phyloP scores from a whole-genome alignment of 2,888 invertebrate species.

The Hyles lineata region DNA sequence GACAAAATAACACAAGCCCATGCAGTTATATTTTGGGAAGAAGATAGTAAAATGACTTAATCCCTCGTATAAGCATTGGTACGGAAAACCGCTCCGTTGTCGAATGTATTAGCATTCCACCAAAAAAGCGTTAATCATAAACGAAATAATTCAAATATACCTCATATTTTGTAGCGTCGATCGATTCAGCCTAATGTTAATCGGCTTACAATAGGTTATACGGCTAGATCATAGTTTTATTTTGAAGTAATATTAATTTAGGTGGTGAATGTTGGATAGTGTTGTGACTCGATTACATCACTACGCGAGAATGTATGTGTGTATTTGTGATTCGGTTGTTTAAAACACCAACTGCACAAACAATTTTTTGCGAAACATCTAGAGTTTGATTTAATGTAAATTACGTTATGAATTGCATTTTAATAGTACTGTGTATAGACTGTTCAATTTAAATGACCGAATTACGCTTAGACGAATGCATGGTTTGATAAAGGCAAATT shows the following conservation, averaged over 20 bases:
- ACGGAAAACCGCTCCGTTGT: slow-evolving; percentile 8
- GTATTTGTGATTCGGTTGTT: neutral
- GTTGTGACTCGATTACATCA: slow-evolving; percentile 8
- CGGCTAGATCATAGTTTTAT: slow-evolving; percentile 24
- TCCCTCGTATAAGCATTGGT: neutral
- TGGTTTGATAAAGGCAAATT: neutral
- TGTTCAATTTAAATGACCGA: neutral
- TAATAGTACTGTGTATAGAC: neutral
- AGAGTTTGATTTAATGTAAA: no score
- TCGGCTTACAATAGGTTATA: slow-evolving; percentile 49
- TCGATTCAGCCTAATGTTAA: slow-evolving; percentile 60
- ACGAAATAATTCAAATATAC: slow-evolving; percentile 68
- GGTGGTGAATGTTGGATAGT: neutral
- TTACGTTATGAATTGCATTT: no score
- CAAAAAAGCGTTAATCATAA: slow-evolving; percentile 50
- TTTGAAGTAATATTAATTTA: slow-evolving; percentile 8
- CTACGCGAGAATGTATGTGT: neutral
- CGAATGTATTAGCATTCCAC: slow-evolving; percentile 51
- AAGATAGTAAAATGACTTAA: neutral
- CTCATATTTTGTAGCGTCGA: slow-evolving; percentile 78
- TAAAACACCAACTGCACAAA: slow-evolving; percentile 6
- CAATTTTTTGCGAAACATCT: no score
- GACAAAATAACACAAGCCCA: no score
- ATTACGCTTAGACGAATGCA: neutral
- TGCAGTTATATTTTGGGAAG: no score